phyloP scores from a whole-genome alignment of 1,140 invertebrate species.

The Hydropsyche tenuis region DNA sequence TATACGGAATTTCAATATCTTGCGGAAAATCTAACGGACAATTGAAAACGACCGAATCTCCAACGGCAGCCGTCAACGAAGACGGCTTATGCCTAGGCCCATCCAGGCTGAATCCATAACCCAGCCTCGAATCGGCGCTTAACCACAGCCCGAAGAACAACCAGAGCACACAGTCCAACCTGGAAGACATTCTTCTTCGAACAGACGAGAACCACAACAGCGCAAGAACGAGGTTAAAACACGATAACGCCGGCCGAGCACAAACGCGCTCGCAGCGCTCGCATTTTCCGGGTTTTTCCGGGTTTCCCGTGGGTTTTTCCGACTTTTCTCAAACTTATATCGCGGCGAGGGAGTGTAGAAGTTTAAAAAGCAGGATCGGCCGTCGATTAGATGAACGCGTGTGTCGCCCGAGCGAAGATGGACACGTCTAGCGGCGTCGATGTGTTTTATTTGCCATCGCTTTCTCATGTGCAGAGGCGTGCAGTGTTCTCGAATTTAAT shows the following conservation, averaged over 20 bases:
- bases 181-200: not conserved
- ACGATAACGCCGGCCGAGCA: too few relatives aligned
- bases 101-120: slow-evolving; percentile 12
- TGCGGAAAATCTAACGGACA: slow-evolving; percentile 91
- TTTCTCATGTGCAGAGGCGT: slow-evolving; percentile 25
- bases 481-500: not conserved
- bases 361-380: too few relatives aligned
- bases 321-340: too few relatives aligned
- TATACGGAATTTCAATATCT: slow-evolving; percentile 84
- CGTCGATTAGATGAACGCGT: too few relatives aligned
- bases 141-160: too few relatives aligned
- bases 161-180: too few relatives aligned
- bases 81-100: slow-evolving; percentile 55
- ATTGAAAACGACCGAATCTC: slow-evolving; percentile 86
- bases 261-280: too few relatives aligned
- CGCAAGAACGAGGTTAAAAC: too few relatives aligned
- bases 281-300: too few relatives aligned
- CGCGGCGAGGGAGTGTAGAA: too few relatives aligned
- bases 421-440: slow-evolving; percentile 16
- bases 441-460: slow-evolving; percentile 23
- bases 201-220: not conserved
- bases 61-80: slow-evolving; percentile 79
- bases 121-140: not conserved
- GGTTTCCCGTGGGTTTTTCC: too few relatives aligned
- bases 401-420: not conserved